Conservation (phyloP, 1,140 invertebrate species). For the Triops cancriformis region DNA sequence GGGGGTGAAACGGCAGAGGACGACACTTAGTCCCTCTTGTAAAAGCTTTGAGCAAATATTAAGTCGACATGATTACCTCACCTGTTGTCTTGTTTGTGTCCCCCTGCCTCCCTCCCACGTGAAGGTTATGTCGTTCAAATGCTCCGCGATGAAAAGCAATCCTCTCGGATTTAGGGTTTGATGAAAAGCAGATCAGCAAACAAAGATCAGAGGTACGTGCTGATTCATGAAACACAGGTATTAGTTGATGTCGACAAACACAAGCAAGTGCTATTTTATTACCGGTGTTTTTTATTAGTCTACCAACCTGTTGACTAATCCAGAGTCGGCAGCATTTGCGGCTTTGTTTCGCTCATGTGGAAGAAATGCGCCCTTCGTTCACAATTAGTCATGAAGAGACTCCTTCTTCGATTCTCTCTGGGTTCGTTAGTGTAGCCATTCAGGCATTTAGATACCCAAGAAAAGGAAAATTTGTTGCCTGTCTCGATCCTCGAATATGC, state of each 20-base stretch:
- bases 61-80: conserved; percentile 4
- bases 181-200: conserved; percentile 14
- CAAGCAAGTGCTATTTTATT: neutral
- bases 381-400: neutral
- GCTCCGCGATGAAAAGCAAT: neutral
- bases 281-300: neutral
- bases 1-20: neutral
- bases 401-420: neutral
- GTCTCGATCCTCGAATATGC: neutral
- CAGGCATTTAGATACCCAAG: neutral
- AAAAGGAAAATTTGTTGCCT: neutral
- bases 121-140: neutral
- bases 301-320: neutral
- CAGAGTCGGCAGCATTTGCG: neutral
- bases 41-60: conserved; percentile 2
- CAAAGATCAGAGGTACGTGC: neutral
- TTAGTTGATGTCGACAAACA: conserved; percentile 9
- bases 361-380: neutral
- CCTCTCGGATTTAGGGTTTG: neutral
- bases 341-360: neutral
- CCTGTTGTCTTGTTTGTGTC: conserved; percentile 9
- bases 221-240: neutral
- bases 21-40: neutral
- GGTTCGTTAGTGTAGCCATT: neutral
- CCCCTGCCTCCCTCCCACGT: no score